phyloP scores from a whole-genome alignment of 2,888 invertebrate genomes.

The Andrena praecox region DNA sequence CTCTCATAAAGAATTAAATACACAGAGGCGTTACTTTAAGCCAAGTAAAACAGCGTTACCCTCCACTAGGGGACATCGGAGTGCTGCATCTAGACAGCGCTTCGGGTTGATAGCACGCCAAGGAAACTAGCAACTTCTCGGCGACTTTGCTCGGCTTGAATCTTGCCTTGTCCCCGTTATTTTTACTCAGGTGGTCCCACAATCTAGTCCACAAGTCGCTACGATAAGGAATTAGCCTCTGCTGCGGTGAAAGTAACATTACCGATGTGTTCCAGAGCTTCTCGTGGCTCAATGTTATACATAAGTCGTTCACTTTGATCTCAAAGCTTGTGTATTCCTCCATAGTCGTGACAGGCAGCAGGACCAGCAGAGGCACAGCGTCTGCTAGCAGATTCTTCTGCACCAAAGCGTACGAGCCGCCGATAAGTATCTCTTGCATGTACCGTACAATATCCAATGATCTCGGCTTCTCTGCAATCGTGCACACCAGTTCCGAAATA shows the following conservation, averaged over 20 bases:
- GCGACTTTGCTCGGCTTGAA: slow-evolving; percentile 90
- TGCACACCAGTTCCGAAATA: slow-evolving; percentile 90
- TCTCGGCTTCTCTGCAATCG: slow-evolving; percentile 87
- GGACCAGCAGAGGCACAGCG: slow-evolving; percentile 88
- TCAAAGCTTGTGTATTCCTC: slow-evolving; percentile 87
- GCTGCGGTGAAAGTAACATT: slow-evolving; percentile 93
- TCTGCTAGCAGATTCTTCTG: slow-evolving; percentile 91
- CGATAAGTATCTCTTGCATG: slow-evolving; percentile 93
- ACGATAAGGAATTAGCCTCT: slow-evolving; percentile 92
- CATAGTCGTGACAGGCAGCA: slow-evolving; percentile 90
- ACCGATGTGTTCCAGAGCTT: slow-evolving; percentile 93
- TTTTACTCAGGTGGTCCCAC: slow-evolving; percentile 90
- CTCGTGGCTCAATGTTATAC: slow-evolving; percentile 90
- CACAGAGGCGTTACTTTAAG: slow-evolving; percentile 75
- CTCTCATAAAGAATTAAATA: neutral
- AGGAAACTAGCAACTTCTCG: slow-evolving; percentile 91
- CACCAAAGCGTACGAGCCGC: slow-evolving; percentile 90
- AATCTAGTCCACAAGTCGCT: slow-evolving; percentile 94
- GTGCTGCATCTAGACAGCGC: slow-evolving; percentile 94
- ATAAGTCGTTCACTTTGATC: slow-evolving; percentile 87
- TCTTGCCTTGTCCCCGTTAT: slow-evolving; percentile 87
- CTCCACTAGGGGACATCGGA: slow-evolving; percentile 91
- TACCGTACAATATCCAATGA: slow-evolving; percentile 88
- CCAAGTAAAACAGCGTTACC: slow-evolving; percentile 78
- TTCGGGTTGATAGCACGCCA: slow-evolving; percentile 95